A percentile compares a stretch with the other conserved stretches of the same genome.
These are phyloP conservation scores for Spisula subtruncata DNA, from an alignment of 2,888 invertebrate genomes.

Conservation along the genomic window DNA sequence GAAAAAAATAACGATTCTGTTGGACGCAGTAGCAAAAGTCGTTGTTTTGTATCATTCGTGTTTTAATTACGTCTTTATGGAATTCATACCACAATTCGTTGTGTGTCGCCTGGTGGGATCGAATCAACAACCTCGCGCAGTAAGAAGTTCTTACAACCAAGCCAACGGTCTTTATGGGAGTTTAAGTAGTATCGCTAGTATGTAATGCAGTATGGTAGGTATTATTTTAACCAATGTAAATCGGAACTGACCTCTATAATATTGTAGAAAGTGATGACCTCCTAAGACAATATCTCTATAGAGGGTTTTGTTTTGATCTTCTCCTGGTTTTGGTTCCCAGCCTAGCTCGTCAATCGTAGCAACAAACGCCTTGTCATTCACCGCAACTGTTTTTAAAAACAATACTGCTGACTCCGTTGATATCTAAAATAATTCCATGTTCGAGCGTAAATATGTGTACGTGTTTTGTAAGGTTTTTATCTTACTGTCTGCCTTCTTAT, in stretches of 20 bases:
- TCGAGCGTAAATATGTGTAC: too few relatives aligned
- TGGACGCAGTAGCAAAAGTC: too few relatives aligned
- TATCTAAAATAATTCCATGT: constrained; percentile 38
- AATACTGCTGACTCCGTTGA: constrained; percentile 54
- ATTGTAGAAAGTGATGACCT: constrained; percentile 39
- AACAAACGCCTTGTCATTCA: constrained; percentile 29
- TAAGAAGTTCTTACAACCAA: background rate
- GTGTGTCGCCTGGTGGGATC: too few relatives aligned
- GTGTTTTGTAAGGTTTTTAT: too few relatives aligned
- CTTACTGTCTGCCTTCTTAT: too few relatives aligned
- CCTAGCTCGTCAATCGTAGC: constrained; percentile 48
- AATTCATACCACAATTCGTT: too few relatives aligned
- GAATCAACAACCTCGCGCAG: background rate
- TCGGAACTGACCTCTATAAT: constrained; percentile 47
- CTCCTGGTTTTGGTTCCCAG: constrained; percentile 36
- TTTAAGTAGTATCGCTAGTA: background rate
- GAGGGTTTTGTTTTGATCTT: constrained; percentile 16
- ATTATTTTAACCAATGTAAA: background rate
- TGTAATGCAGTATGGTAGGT: background rate
- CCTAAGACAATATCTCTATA: constrained; percentile 28
- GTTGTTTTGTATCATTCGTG: too few relatives aligned
- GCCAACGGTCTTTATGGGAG: background rate
- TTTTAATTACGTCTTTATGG: too few relatives aligned
- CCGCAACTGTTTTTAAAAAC: constrained; percentile 32
- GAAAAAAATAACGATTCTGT: too few relatives aligned